Percentiles rank a stretch among this genome's conserved stretches.
Conservation (phyloP, 2,113 vertebrate species). For the Propithecus coquereli region DNA sequence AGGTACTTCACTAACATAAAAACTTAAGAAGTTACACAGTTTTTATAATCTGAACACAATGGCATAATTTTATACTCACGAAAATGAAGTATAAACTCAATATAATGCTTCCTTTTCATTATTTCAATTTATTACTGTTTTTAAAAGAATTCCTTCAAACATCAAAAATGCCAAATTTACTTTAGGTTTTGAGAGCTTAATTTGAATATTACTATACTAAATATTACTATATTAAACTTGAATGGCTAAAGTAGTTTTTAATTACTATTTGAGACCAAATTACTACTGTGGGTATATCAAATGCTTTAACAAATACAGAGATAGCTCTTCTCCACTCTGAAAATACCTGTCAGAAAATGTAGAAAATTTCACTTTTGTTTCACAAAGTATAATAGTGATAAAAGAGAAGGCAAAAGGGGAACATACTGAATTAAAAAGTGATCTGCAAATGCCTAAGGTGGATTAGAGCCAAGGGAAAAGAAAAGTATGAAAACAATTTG, state of each 20-base stretch:
- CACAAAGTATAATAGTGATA: not conserved
- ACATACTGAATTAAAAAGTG: not conserved
- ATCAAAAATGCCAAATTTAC: not conserved
- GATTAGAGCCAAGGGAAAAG: not conserved
- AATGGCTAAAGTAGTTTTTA: constrained; percentile 23
- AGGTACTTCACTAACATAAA: not conserved
- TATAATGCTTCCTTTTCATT: constrained; percentile 1
- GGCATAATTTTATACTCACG: not conserved
- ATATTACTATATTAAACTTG: not conserved
- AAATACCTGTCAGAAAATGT: constrained; percentile 15
- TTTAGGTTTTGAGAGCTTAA: not conserved
- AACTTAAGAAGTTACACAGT: not conserved
- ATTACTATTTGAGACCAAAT: constrained; percentile 15
- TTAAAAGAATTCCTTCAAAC: constrained; percentile 20
- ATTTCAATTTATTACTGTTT: not conserved
- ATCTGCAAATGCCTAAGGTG: not conserved
- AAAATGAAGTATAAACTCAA: constrained; percentile 38
- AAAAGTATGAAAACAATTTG: not conserved
- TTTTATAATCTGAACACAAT: constrained; percentile 1
- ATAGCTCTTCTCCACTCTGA: not conserved
- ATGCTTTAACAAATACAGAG: not conserved
- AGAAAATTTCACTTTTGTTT: constrained; percentile 38
- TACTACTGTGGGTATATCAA: not conserved
- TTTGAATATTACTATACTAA: constrained; percentile 4
- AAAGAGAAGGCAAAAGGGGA: not conserved